phyloP scores from a whole-genome alignment of 1,140 invertebrate species.

The Zaprionus africanus region DNA sequence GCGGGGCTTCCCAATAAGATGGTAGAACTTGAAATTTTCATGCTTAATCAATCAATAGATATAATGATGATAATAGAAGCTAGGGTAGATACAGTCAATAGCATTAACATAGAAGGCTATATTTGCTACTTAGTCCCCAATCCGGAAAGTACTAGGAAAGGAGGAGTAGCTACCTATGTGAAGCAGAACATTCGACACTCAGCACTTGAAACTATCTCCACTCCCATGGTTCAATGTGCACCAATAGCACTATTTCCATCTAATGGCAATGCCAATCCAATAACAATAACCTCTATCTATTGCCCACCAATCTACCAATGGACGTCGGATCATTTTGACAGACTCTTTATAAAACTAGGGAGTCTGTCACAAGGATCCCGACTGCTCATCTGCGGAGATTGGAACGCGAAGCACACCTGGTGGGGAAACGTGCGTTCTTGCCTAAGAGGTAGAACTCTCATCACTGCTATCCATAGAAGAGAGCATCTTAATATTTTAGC shows the following conservation, averaged over 20 bases:
- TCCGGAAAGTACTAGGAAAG: background rate
- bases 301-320: background rate
- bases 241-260: background rate
- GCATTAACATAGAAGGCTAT: constrained; percentile 2
- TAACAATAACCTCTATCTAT: background rate
- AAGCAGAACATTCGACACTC: background rate
- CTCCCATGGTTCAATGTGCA: background rate
- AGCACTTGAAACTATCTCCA: background rate
- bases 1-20: background rate
- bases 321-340: background rate
- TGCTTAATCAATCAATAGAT: background rate
- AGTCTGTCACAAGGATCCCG: background rate
- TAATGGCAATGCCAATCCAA: too few species aligned
- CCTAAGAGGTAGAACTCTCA: background rate
- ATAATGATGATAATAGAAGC: constrained; percentile 14
- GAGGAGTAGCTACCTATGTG: background rate
- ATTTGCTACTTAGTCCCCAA: background rate
- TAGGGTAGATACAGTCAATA: background rate
- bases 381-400: background rate
- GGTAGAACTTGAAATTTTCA: background rate
- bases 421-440: background rate
- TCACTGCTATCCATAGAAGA: background rate
- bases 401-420: constrained; percentile 5
- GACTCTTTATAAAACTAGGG: background rate
- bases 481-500: background rate